Evolutionary conservation across 2,797 vertebrate species (phyloP), one percentile per base, ranked within the genome.

Genomic region (Lepus oiostolus): DNA sequence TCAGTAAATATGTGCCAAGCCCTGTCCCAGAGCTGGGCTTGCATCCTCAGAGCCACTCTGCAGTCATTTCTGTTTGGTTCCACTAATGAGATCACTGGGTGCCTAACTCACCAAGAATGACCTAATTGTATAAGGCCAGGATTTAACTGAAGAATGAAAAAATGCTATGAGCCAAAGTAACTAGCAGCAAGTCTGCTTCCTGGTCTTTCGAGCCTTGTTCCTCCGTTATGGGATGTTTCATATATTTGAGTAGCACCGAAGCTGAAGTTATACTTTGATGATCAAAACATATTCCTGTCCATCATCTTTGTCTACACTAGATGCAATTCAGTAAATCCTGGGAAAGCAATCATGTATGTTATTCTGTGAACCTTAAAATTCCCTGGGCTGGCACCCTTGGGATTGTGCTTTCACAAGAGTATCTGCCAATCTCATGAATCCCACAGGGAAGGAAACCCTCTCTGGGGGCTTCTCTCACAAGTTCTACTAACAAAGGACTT

Each of bases 241-340:
- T 60, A 94, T 24, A 91, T 90, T 90, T 82, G 52, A 90, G 65
- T 75, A 30, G 85, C 70, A 94, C 79, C 85, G 91, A 91, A 93
- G 79, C 71, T 71, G 52, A 79, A 72, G 58, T 84, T 38, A 10
- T 0, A 14, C 75, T 93, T 95, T 96, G 91, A 96, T 84, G 81
- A 94, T 89, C 94, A 95, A 82, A 94, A 77, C 11, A 38, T 13
- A 16, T 5, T 71, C 28, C 67, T 7, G 52, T 89, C 76, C 71
- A 28, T 30, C 26, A 17, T 86, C 76, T 80, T 77, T 12, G 0
- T 91, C 87, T 93, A 74, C 76, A 89, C 67, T 89, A 35, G 26
- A 7, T 35, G 1, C 60, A 94, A 86, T 38, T 86, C 67, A 91
- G 90, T 87, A 80, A 84, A 91, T 83, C 68, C 35, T 72, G 67